Evolutionary conservation across 2,797 vertebrate genomes (phyloP).

Genomic region (Echeneis naucrates): DNA sequence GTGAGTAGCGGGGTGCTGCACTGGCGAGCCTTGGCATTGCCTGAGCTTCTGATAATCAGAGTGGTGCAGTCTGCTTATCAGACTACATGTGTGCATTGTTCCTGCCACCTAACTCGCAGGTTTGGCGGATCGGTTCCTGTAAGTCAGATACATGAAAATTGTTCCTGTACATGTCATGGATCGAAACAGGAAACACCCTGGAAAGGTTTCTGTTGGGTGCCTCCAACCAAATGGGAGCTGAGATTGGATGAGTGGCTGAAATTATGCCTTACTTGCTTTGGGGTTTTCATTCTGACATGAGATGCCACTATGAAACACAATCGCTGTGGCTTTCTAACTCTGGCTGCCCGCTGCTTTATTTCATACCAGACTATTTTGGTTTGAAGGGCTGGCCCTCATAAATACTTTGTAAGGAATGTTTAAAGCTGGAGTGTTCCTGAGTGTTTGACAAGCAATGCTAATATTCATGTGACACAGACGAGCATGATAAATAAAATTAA

Average conservation of each 20-base stretch:
- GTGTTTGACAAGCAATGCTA: background rate
- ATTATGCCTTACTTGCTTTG: background rate
- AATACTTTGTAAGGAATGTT: background rate
- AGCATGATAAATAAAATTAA: too few species aligned
- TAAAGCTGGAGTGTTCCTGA: background rate
- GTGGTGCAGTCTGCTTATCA: background rate
- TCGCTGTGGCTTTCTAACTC: background rate
- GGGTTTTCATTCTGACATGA: background rate
- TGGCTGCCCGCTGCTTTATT: background rate
- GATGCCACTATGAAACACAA: background rate
- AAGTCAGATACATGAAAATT: background rate
- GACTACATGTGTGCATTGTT: too few species aligned
- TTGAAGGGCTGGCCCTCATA: background rate
- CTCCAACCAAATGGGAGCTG: background rate
- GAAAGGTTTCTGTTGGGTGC: too few species aligned
- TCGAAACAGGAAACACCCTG: too few species aligned
- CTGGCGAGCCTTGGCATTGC: background rate
- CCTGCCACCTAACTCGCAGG: background rate
- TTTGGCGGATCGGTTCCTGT: background rate
- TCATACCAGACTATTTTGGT: conserved; percentile 23
- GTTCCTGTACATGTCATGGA: too few species aligned
- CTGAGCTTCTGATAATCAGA: background rate
- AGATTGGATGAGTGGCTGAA: background rate
- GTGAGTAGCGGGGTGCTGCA: background rate
- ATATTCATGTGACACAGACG: background rate